A percentile compares a stretch with the other conserved stretches of the same genome.
These are phyloP conservation scores for Oreochromis tanganicae DNA, from an alignment of 2,113 vertebrate species.

Conservation along the genomic window DNA sequence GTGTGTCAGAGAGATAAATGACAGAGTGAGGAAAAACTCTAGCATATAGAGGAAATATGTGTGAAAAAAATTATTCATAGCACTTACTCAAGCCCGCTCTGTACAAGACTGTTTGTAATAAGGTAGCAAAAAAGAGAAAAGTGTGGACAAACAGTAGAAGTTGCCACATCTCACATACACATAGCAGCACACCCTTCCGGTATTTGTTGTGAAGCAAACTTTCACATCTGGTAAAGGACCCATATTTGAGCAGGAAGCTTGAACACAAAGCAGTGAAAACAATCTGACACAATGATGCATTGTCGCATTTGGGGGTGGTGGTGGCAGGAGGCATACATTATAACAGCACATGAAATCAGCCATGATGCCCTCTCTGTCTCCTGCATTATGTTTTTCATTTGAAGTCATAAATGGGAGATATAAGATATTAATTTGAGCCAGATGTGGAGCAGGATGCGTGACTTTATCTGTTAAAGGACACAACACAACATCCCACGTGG, in stretches of 20 bases:
- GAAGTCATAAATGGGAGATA: not conserved
- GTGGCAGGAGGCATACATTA: not conserved
- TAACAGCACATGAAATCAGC: not conserved
- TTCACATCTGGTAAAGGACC: conserved; percentile 50
- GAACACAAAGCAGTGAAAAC: conserved; percentile 36
- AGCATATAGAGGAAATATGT: not conserved
- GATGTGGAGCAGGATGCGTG: conserved; percentile 11
- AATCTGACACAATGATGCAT: conserved; percentile 25
- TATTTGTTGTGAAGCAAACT: conserved; percentile 53
- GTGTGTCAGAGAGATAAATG: not conserved
- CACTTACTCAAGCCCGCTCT: not conserved
- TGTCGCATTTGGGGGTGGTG: not conserved
- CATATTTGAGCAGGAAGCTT: conserved; percentile 56
- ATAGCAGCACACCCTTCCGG: conserved; percentile 47
- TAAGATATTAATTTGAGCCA: not conserved
- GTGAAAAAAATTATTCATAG: not conserved
- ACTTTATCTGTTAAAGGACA: not conserved
- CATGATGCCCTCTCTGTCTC: not conserved
- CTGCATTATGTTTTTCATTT: not conserved
- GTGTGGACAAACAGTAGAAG: not conserved
- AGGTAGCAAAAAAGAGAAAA: not conserved
- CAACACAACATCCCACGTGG: conserved; percentile 5
- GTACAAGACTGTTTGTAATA: not conserved
- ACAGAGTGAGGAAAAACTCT: not conserved
- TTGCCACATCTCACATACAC: not conserved